Base-by-base conservation (phyloP, 2,888 invertebrate species). In the Lydus trimaculatus region DNA sequence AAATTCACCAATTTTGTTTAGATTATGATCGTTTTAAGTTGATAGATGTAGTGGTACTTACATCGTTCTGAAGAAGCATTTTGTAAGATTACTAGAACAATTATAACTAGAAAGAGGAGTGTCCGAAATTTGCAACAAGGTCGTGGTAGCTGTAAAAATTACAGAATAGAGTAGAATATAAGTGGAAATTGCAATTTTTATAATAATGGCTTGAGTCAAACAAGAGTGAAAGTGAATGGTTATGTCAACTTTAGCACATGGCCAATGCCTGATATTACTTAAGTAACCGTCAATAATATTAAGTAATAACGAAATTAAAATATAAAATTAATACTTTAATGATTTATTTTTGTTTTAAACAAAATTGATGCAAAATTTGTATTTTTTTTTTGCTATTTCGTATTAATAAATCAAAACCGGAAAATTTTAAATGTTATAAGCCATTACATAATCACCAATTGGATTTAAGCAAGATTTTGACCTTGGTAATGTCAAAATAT, bases 61-160 rank as follows among this genome's bases (percentile, higher is more conserved):
- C 84, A 78, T 81, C 81, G 81, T 78, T 83, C 82, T 67, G 81
- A 72, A 62, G 80, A 78, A 66, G 80, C 77, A 74, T 83, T 72
- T 75, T 85, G 81, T 63, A 84, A 79, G 76, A 84, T 75, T 64
- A 85, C 69, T 70, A 85, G 69, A 33, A 83, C 78, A 67, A 82
- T 75, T 76, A 85, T 72, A 75, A 80, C 77, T 77, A 84, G 69
- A 65, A 80, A 73, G 66, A 82, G 25, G 66, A 78, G 58, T 63
- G 76, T 80, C 71, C 81, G 75, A 59, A 81, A 65, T 76, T 78
- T 81, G 71, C 79, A 80, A 63, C 76, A 76, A 63, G 79, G 75
- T 72, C 82, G 79, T 69, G 80, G 78, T 75, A 80, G 80, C 82
- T 81, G 80, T 63, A 80, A 81, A 77, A 78, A 73, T 67, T 63